phyloP scores from a whole-genome alignment of 2,888 invertebrate genomes.

The Meiosimyza platycephala region DNA sequence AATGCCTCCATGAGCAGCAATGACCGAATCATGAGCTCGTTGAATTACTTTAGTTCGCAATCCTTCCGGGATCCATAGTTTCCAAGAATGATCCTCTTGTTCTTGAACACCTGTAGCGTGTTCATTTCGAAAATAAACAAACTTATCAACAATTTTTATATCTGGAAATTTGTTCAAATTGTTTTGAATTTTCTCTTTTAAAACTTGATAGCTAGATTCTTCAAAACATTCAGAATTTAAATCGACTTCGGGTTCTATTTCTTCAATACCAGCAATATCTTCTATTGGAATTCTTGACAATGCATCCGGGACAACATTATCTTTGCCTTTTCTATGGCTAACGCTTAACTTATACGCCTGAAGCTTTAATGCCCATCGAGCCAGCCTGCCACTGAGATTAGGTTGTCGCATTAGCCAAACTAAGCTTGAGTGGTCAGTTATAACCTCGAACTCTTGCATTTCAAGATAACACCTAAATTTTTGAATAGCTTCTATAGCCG shows the following conservation, averaged over 20 bases:
- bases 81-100: conserved; percentile 19
- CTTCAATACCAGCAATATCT: conserved; percentile 10
- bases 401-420: conserved; percentile 39
- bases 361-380: conserved; percentile 30
- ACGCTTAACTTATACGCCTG: conserved; percentile 25
- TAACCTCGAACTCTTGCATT: conserved; percentile 36
- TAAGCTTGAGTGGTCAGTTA: conserved; percentile 41
- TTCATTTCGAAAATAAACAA: conserved; percentile 27
- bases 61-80: conserved; percentile 18
- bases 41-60: background rate
- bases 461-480: conserved; percentile 41
- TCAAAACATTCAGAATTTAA: conserved; percentile 25
- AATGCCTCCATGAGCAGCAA: conserved; percentile 14
- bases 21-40: background rate
- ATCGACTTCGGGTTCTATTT: conserved; percentile 21
- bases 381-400: conserved; percentile 29
- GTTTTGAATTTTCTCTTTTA: conserved; percentile 8
- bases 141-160: conserved; percentile 12
- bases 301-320: conserved; percentile 30
- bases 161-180: conserved; percentile 23
- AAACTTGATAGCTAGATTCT: conserved; percentile 10
- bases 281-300: conserved; percentile 2
- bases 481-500: conserved; percentile 34
- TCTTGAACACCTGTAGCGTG: conserved; percentile 15
- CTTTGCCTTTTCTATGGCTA: conserved; percentile 33